Base-by-base conservation (phyloP, 1,140 invertebrate species). In the Amyelois transitella region DNA sequence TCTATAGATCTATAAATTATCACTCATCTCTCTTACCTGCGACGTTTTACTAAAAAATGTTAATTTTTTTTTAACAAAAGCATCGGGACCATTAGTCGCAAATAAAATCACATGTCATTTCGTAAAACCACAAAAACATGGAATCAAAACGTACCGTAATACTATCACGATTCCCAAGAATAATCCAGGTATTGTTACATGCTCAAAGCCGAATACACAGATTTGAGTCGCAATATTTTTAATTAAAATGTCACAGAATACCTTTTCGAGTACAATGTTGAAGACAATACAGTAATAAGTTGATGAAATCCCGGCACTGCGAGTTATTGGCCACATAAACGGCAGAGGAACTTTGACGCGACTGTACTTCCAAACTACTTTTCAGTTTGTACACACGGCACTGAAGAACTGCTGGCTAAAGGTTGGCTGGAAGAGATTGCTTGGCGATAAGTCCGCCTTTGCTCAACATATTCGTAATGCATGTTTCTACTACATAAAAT, bases 241-340 rank as follows among this genome's bases (percentile, higher is more conserved):
- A 38, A 38, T 38, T n/a, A 38, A 38, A 14, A 38, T 14, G 32
- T 38, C 32, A 38, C 17, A 12, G 6, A 38, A 14, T 38, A 14
- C 1, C 32, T 14, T 32, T 38, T 8, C 2, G 32, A 38, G 12
- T 38, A 38, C 32, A 38, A 38, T 38, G 32, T 38, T 1, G 32
- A 14, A 1, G n/a, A n/a, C n/a, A n/a, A n/a, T n/a, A n/a, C n/a
- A 2, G 32, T 38, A 38, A 38, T 38, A 38, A 38, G 32, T 38
- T 38, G 32, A 38, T 38, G 17, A 38, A 38, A 38, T 38, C 32
- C 32, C 17, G 32, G 12, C 21, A 20, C 20, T 53, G 54, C 44
- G 50, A 63, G 53, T 63, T 63, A 63, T 63, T 55, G 60, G 55
- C 49, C 43, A 43, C 60, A 55, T 58, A 63, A 58, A 48, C 49